Evolutionary conservation across 2,113 vertebrate species (phyloP).

Genomic region (Semnornis frantzii): DNA sequence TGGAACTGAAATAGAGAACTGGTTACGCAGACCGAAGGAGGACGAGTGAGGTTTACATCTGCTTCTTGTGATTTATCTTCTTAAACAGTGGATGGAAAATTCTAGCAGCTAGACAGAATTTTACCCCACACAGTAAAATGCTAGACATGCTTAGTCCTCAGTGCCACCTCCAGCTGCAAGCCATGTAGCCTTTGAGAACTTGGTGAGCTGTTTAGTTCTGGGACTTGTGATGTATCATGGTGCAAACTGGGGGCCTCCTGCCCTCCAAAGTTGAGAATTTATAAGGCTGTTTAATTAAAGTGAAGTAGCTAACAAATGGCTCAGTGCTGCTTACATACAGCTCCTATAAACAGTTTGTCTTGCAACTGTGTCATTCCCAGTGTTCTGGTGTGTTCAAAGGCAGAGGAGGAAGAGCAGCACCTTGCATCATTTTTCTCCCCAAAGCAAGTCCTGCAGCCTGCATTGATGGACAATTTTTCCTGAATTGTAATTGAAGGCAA

Average conservation of each 20-base stretch:
- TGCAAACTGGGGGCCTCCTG: not conserved
- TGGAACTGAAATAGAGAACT: not conserved
- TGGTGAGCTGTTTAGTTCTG: accelerated
- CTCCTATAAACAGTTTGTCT: not conserved
- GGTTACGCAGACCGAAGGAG: not conserved
- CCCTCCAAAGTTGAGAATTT: not conserved
- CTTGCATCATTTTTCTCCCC: not conserved
- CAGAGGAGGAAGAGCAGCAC: not conserved
- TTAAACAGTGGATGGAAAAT: not conserved
- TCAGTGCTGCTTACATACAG: accelerated
- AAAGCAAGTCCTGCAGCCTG: not conserved
- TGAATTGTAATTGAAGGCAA: not conserved
- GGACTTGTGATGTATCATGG: accelerated
- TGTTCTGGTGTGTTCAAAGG: not conserved
- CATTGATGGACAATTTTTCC: not conserved
- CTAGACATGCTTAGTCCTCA: not conserved
- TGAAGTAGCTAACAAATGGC: not conserved
- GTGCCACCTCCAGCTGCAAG: not conserved
- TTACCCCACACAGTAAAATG: not conserved
- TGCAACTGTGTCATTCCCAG: not conserved
- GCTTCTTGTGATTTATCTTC: not conserved
- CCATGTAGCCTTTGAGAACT: accelerated
- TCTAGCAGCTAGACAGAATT: not conserved
- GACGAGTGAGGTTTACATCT: not conserved
- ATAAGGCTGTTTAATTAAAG: not conserved